Evolutionary conservation across 30 jellyfish, hydroid and myxozoan genomes (phyloP).

Genomic region (Aurelia aurita): DNA sequence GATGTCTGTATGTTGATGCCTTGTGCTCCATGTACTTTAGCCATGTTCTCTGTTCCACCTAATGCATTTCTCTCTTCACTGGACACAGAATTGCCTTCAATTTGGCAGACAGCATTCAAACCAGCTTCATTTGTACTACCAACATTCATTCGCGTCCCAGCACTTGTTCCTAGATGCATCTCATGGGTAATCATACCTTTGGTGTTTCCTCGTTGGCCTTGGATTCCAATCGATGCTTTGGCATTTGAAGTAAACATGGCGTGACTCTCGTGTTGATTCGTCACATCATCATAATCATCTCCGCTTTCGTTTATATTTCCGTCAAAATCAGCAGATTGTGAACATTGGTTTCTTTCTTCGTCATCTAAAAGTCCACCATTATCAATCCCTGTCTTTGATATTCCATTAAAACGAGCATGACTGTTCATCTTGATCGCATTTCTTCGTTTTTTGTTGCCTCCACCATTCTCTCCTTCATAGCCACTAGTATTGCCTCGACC

Average conservation of each 20-base stretch:
- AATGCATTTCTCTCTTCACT: too few species aligned
- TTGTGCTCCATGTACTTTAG: too few species aligned
- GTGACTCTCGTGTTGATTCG: background rate
- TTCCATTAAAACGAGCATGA: background rate
- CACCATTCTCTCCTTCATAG: too few species aligned
- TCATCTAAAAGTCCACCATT: constrained; percentile 20
- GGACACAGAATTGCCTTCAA: too few species aligned
- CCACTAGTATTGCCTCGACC: background rate
- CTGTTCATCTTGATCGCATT: background rate
- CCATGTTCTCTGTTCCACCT: too few species aligned
- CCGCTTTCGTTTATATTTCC: background rate
- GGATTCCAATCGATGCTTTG: background rate
- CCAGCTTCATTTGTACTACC: too few species aligned
- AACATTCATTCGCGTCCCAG: too few species aligned
- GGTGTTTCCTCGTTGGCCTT: background rate
- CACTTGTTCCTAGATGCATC: too few species aligned
- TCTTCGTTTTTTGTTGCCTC: background rate
- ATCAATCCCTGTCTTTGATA: constrained; percentile 10
- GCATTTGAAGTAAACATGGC: background rate
- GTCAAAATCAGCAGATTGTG: too few species aligned
- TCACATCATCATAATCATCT: background rate
- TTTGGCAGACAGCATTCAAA: too few species aligned
- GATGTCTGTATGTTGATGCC: too few species aligned
- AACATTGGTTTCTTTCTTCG: constrained; percentile 1
- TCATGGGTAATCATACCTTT: too few species aligned